These are phyloP conservation scores for Microchrysa polita DNA, from an alignment of 2,888 invertebrate species.

Conservation along the genomic window DNA sequence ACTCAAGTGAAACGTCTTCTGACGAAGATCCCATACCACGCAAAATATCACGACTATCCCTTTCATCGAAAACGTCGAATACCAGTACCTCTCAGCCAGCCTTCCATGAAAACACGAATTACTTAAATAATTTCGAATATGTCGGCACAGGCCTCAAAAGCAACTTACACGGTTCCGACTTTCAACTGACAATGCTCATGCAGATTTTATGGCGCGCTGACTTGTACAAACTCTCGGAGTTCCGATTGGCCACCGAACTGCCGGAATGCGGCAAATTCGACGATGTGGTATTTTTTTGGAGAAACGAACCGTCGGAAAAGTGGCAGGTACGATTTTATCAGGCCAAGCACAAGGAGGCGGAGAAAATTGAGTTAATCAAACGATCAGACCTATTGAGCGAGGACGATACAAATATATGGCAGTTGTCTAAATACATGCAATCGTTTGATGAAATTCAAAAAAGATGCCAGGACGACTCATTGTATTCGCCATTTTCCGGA, in stretches of 20 bases:
- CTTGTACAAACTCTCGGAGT: background rate
- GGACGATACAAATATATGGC: too few species aligned
- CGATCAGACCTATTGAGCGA: background rate
- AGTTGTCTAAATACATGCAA: too few species aligned
- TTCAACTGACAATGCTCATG: conserved; percentile 18
- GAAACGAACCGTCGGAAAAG: background rate
- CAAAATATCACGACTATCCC: too few species aligned
- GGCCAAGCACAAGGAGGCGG: conserved; percentile 7
- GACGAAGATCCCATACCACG: too few species aligned
- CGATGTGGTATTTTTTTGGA: conserved; percentile 21
- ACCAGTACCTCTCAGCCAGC: too few species aligned
- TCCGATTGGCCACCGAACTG: conserved; percentile 26
- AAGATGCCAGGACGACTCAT: too few species aligned
- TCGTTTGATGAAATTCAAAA: too few species aligned
- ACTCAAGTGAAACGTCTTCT: too few species aligned
- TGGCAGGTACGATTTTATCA: conserved; percentile 18
- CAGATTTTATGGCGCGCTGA: conserved; percentile 26
- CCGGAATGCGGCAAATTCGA: conserved; percentile 31
- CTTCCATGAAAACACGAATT: too few species aligned
- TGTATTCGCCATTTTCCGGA: too few species aligned
- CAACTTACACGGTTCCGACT: conserved; percentile 6
- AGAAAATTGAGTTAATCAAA: background rate
- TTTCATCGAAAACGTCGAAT: too few species aligned
- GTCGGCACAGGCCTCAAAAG: conserved; percentile 4
- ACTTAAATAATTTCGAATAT: background rate